phyloP scores from a whole-genome alignment of 2,113 vertebrate species.

The Arizona elegans region DNA sequence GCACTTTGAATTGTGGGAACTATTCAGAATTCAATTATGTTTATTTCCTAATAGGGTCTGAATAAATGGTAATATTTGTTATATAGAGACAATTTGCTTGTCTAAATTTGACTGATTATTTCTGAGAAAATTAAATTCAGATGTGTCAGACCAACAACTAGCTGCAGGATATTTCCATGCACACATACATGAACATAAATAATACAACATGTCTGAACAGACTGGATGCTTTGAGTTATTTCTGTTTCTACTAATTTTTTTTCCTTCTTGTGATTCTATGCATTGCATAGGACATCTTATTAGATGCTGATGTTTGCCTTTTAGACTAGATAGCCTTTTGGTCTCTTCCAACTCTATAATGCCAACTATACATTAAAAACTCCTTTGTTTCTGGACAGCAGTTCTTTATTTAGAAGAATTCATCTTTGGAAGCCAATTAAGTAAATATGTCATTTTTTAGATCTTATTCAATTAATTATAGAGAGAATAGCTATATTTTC shows the following conservation, averaged over 20 bases:
- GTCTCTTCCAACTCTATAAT: background rate
- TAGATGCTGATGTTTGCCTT: background rate
- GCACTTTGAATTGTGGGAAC: background rate
- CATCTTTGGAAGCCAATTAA: conserved; percentile 32
- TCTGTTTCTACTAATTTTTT: background rate
- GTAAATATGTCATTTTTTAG: conserved; percentile 29
- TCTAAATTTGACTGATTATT: background rate
- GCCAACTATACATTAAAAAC: background rate
- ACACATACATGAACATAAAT: background rate
- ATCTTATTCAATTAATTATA: background rate
- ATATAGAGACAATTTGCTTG: background rate
- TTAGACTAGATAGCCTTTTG: background rate
- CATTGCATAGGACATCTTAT: conserved; percentile 5
- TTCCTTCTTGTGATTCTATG: conserved; percentile 1
- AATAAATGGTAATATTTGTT: background rate
- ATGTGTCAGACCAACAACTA: background rate
- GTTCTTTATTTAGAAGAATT: conserved; percentile 12
- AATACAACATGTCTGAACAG: background rate
- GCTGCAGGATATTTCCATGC: background rate
- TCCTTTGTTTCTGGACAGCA: background rate
- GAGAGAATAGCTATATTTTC: conserved; percentile 25
- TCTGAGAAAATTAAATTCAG: background rate
- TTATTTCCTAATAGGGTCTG: background rate
- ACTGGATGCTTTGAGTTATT: background rate
- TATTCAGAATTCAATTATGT: background rate